Evolutionary conservation across 1,140 invertebrate species (phyloP), one percentile per base, ranked within the genome.

Genomic region (Trinorchestia longiramus): DNA sequence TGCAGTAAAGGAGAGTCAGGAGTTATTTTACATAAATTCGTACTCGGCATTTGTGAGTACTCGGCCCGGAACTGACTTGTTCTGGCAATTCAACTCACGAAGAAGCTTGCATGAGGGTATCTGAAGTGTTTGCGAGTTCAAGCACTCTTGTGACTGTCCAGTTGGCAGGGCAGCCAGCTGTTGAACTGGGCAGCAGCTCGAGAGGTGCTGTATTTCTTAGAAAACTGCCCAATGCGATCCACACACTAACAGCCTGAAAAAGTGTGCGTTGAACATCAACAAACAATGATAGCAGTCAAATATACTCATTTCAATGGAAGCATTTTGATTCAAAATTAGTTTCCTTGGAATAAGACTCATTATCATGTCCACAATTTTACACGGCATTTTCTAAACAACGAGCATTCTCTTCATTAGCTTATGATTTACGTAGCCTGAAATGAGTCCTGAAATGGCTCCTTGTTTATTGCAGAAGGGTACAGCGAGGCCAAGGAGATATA

Each of bases 401-500:
- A 44, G 88, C 36, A 43, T 42, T 43, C 43, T 4, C 43, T 42
- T 91, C 3, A 19, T 42, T 17, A 42, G 36, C 19, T 17, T 17
- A 91, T 91, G 19, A 91, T 91, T 94, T 94, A 94, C 92, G 36
- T 94, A 94, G 43, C 92, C 53, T 40, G 95, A 62, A 36, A 95
- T 17, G 19, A 95, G 42, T 0, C 95, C 95, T 15, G 43, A 15
- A 77, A 95, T 19, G 11, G 95, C 95, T 44, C 95, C 95, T 43
- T 47, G 95, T 43, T 95, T 95, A 45, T 77, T 87, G 47, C 53
- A 77, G 42, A 77, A 57, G 44, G 95, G 95, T 23, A 95, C 95
- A 17, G 23, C 43, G n/a, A 96, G 41, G n/a, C 77, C 95, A 3
- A 96, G 95, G 43, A 96, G 87, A 47, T 88, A 96, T 15, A 96